Evolutionary conservation across 2,888 invertebrate species (phyloP), one percentile per base, ranked within the genome.

Genomic region (Syrista parreyssii): DNA sequence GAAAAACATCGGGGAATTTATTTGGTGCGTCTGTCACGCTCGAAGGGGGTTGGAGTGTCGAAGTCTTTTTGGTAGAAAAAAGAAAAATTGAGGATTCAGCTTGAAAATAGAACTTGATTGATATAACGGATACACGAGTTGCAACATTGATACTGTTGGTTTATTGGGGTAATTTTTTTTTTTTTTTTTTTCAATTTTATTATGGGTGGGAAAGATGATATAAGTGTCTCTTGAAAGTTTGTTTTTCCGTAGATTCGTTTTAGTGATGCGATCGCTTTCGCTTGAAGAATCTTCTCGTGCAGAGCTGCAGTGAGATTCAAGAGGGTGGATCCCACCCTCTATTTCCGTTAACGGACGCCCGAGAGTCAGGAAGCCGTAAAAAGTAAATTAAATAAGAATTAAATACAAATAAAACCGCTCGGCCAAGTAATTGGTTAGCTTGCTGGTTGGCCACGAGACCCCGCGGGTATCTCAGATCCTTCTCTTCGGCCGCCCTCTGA

Each of bases 371-470:
- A 78, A 76, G 81, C 86, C 88, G 89, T 90, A 91, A 90, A 91
- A 91, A 91, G 90, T 89, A 91, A 91, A 91, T 91, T 89, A 91
- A 91, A 90, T 90, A 88, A 91, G 91, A 91, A 91, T 91, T 90
- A 91, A 91, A 91, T 89, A 91, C 87, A 89, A 91, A 91, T 91
- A 90, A 91, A 91, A 91, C 84, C 89, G 88, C 82, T 91, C 88
- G 89, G 88, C 90, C 91, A 89, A 90, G 91, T 91, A 91, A 91
- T 91, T 91, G 91, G 87, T 88, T 89, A 78, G 82, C 78, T 78
- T 68, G 76, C 76, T 74, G 35, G 31, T 73, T 33, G 71, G 71
- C 71, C 71, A 71, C 71, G 71, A 12, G 15, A 33, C 12, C 71
- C 31, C 33, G 32, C 31, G 75, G 35, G 75, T 40, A 76, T 71